Conservation (phyloP, 30 jellyfish, hydroid and myxozoan species). For the Turritopsis rubra region DNA sequence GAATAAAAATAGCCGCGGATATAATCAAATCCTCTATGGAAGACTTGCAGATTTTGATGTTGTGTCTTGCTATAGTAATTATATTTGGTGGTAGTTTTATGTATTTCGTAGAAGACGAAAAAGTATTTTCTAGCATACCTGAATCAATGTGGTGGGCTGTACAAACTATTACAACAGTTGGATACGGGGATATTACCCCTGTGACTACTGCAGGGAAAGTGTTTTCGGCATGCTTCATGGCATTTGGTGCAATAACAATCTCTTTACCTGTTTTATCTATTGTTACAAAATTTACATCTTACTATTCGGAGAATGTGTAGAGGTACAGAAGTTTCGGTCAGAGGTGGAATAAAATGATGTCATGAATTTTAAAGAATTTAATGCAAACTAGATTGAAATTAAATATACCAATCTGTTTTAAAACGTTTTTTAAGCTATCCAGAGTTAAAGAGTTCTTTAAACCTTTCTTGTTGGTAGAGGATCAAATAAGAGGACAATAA, state of each 20-base stretch:
- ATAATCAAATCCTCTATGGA: slow-evolving; percentile 48
- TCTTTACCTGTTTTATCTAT: slow-evolving; percentile 87
- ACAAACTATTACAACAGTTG: slow-evolving; percentile 78
- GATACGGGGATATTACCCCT: slow-evolving; percentile 95
- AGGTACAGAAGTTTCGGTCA: too few relatives aligned
- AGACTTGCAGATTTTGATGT: slow-evolving; percentile 55
- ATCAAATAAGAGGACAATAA: too few relatives aligned
- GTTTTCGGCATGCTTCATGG: slow-evolving; percentile 70
- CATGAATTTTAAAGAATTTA: too few relatives aligned
- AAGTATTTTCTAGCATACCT: slow-evolving; percentile 73
- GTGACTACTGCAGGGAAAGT: slow-evolving; percentile 49
- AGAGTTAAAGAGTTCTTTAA: too few relatives aligned
- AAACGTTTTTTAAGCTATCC: too few relatives aligned
- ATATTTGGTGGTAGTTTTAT: slow-evolving; percentile 72
- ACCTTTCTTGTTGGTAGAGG: too few relatives aligned
- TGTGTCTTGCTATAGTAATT: slow-evolving; percentile 57
- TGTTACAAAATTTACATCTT: slow-evolving; percentile 63
- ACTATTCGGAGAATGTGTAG: slow-evolving; percentile 33
- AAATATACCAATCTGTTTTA: too few relatives aligned
- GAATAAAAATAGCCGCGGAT: slow-evolving; percentile 60
- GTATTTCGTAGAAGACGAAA: slow-evolving; percentile 52
- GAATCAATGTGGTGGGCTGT: slow-evolving; percentile 91
- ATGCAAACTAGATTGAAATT: too few relatives aligned
- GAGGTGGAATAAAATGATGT: too few relatives aligned
- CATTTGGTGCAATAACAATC: slow-evolving; percentile 86